Percentiles rank a stretch among this genome's conserved stretches.
Conservation (phyloP, 2,888 invertebrate species). For the Tricholauxania praeusta region DNA sequence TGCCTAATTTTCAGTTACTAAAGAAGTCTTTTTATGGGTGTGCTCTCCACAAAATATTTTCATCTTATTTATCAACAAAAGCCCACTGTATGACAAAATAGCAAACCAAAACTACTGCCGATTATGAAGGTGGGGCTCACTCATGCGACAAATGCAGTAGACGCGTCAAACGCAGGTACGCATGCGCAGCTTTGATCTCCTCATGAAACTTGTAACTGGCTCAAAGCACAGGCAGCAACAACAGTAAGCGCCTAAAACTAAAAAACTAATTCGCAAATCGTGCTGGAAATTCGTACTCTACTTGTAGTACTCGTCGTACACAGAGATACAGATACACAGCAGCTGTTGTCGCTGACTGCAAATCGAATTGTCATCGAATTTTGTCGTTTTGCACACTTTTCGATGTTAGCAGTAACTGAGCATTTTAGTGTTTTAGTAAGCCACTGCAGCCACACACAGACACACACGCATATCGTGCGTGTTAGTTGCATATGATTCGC, state of each 20-base stretch:
- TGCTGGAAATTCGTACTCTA: conserved; percentile 26
- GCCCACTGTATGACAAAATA: conserved; percentile 37
- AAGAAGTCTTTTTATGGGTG: no score
- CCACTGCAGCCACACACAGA: conserved; percentile 24
- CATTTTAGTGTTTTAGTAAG: background rate
- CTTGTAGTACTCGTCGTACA: background rate
- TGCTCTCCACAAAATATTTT: conserved; percentile 12
- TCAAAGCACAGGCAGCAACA: background rate
- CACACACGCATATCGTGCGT: conserved; percentile 21
- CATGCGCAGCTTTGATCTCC: conserved; percentile 19
- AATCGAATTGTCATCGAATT: conserved; percentile 38
- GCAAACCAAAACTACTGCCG: conserved; percentile 32
- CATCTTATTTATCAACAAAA: background rate
- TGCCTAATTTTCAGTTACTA: no score
- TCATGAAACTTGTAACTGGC: conserved; percentile 7
- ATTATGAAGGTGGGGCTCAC: conserved; percentile 48
- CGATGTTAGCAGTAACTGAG: conserved; percentile 31
- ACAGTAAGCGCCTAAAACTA: background rate
- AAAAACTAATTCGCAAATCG: conserved; percentile 20
- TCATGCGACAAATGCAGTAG: conserved; percentile 33
- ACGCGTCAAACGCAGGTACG: conserved; percentile 21
- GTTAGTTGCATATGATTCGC: conserved; percentile 49
- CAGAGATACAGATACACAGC: background rate
- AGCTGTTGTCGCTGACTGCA: conserved; percentile 13
- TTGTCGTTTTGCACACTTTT: conserved; percentile 37